phyloP scores from a whole-genome alignment of 2,888 invertebrate species.

The Congeria kusceri region DNA sequence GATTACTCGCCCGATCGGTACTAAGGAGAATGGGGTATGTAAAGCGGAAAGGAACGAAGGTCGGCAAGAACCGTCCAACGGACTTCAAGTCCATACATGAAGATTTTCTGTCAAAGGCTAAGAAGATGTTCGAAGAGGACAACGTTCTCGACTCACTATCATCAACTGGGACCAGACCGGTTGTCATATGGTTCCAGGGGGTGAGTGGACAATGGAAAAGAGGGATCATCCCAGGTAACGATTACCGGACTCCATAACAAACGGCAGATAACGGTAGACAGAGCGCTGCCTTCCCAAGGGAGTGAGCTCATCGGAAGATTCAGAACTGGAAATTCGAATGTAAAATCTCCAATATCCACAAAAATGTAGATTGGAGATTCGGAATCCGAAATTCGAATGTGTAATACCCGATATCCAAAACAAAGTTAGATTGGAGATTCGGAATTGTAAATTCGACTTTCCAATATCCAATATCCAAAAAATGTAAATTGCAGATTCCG shows the following conservation, averaged over 20 bases:
- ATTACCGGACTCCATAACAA: conserved; percentile 61
- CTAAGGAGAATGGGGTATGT: conserved; percentile 52
- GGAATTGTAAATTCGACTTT: too few species aligned
- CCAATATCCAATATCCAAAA: too few species aligned
- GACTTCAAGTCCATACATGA: conserved; percentile 50
- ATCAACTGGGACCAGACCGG: conserved; percentile 65
- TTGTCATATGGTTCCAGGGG: conserved; percentile 55
- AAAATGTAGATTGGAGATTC: too few species aligned
- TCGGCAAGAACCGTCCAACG: conserved; percentile 33
- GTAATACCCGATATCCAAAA: too few species aligned
- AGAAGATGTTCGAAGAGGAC: conserved; percentile 16
- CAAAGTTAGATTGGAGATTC: too few species aligned
- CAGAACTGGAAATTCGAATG: conserved; percentile 48
- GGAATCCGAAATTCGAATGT: too few species aligned
- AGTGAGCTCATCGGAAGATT: conserved; percentile 46
- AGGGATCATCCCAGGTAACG: conserved; percentile 26
- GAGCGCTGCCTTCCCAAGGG: conserved; percentile 49
- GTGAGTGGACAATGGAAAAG: conserved; percentile 58
- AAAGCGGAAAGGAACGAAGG: conserved; percentile 55
- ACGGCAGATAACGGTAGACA: conserved; percentile 59
- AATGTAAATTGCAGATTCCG: too few species aligned
- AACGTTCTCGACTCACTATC: conserved; percentile 46
- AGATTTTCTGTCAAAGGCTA: conserved; percentile 26
- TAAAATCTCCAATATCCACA: too few species aligned
- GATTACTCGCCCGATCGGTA: conserved; percentile 29